These are phyloP conservation scores for Tryphoninae sp. DNA, from an alignment of 2,888 invertebrate species.

Conservation along the genomic window DNA sequence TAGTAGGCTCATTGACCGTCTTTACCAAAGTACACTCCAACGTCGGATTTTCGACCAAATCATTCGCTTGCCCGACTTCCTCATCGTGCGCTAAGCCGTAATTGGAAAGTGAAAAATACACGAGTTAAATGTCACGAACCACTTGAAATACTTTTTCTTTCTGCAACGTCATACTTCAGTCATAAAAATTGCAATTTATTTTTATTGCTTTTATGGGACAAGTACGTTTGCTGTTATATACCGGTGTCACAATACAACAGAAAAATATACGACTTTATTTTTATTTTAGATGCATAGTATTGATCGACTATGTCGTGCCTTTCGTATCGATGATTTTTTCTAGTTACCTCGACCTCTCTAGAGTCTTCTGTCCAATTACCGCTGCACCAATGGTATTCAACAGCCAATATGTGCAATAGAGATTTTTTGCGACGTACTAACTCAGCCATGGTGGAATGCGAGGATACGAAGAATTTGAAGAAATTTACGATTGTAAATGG, in stretches of 20 bases:
- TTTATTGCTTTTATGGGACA: too few species aligned
- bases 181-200: neutral
- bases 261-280: too few species aligned
- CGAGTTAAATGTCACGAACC: neutral
- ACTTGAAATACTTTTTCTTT: neutral
- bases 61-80: neutral
- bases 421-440: neutral
- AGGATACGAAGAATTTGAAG: neutral
- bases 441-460: neutral
- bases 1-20: conserved; percentile 3
- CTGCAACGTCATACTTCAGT: neutral
- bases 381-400: neutral
- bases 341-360: conserved; percentile 6
- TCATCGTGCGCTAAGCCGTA: neutral
- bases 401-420: neutral
- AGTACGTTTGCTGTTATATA: too few species aligned
- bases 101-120: neutral
- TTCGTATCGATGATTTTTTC: conserved; percentile 29
- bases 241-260: too few species aligned
- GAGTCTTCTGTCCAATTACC: conserved; percentile 44
- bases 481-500: neutral
- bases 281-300: neutral
- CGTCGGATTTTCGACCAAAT: neutral
- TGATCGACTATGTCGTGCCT: conserved; percentile 27
- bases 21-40: neutral